Conservation (phyloP, 2,113 vertebrate genomes). For the Hippocampus zosterae region DNA sequence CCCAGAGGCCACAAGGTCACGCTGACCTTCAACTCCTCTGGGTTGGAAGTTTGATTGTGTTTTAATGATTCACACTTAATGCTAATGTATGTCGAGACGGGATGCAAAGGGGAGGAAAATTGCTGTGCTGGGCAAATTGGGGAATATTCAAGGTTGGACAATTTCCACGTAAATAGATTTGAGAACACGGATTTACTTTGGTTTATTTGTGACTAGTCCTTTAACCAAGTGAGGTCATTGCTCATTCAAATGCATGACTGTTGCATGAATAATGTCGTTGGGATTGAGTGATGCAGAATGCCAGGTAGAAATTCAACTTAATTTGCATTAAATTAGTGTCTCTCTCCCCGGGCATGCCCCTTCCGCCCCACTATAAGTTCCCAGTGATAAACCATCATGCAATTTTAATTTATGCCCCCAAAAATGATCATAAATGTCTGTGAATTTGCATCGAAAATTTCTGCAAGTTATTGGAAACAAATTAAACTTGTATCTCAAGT, state of each 20-base stretch:
- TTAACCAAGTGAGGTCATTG: background rate
- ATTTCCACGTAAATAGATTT: background rate
- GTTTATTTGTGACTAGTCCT: background rate
- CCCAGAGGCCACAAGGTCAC: conserved; percentile 51
- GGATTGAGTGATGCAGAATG: background rate
- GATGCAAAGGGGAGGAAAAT: background rate
- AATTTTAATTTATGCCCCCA: background rate
- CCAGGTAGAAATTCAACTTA: background rate
- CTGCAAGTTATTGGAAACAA: too few species aligned
- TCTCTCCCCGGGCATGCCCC: background rate
- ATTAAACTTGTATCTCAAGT: too few species aligned
- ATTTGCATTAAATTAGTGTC: background rate
- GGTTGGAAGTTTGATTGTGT: conserved; percentile 1
- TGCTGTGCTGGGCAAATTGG: background rate
- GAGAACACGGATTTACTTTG: background rate
- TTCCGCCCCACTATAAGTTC: background rate
- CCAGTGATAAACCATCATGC: background rate
- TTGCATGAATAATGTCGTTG: background rate
- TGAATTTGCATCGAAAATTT: background rate
- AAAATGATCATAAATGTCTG: background rate
- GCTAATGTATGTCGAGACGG: background rate
- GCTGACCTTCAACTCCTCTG: conserved; percentile 29
- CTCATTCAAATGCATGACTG: background rate
- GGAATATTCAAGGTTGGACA: background rate
- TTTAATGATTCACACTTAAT: background rate